Evolutionary conservation across 2,113 vertebrate species (phyloP).

Genomic region (Tachuris rubrigastra): DNA sequence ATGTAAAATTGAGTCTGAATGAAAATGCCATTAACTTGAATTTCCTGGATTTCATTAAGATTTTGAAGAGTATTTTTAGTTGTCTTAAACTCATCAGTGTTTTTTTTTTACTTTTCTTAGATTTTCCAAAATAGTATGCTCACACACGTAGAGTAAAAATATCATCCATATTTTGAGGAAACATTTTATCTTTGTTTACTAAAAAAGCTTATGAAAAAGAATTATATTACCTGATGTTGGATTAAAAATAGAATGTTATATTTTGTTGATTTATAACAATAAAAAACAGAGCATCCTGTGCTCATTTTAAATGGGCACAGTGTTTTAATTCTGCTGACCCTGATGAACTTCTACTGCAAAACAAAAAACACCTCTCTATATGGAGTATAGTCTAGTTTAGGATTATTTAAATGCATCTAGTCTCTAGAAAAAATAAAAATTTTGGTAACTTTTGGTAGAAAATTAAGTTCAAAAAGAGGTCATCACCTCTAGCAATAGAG

Average conservation of each 20-base stretch:
- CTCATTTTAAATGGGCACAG: not conserved
- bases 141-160: not conserved
- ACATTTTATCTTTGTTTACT: not conserved
- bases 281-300: not conserved
- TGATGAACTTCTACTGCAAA: not conserved
- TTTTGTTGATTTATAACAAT: not conserved
- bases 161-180: not conserved
- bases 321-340: not conserved
- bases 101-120: not conserved
- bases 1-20: not conserved
- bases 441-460: not conserved
- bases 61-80: not conserved
- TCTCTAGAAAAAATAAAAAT: not conserved
- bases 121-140: not conserved
- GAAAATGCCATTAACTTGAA: not conserved
- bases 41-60: not conserved
- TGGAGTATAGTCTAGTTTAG: not conserved
- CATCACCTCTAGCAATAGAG: not conserved
- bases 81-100: not conserved
- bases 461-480: not conserved
- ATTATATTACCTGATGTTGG: not conserved
- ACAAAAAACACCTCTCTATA: not conserved
- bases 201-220: not conserved
- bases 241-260: not conserved
- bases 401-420: not conserved